Base-by-base conservation (phyloP, 2,113 vertebrate species). In the Phrynosoma blainvillii region DNA sequence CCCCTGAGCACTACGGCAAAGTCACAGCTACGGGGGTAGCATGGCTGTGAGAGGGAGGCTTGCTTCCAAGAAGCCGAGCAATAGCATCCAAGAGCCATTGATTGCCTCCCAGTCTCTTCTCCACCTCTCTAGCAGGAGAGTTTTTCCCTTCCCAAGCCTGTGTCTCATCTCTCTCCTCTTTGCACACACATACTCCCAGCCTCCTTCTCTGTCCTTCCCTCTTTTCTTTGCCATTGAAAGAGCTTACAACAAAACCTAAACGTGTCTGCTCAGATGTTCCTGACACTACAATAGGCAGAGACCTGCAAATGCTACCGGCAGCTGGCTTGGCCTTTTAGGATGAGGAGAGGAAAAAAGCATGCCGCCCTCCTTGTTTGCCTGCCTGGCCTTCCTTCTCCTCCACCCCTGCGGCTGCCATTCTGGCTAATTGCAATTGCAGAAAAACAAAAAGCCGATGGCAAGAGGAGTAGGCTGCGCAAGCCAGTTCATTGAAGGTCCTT, bases 191-290 rank as follows among this genome's bases (percentile, higher is more conserved):
- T 6, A 0, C 4, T 3, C 0, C 66, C 11, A 0, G 13, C 30
- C 76, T 7, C 75, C 16, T n/a, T 40, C 1, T 3, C 4, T 62
- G 12, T 1, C 52, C 5, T 40, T 27, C 23, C 27, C 66, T 52
- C 68, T 62, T 90, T 92, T 93, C 77, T 89, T 93, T 92, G 90
- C 93, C 95, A 92, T 94, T 95, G 93, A 95, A 95, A 89, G 91
- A 89, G 93, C 59, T 89, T 92, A 94, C 94, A 93, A 93, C 94
- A 92, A 95, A 94, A 92, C 92, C 90, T 82, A 84, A 88, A 91
- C 94, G 93, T 89, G 89, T 89, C 94, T 92, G 90, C 90, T 94
- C 76, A 79, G 90, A 77, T 90, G 91, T 93, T 94, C 92, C 90
- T 90, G 89, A 84, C 92, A 92, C 94, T 79, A 94, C 95, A 94